Base-by-base conservation (phyloP, 23 tunicate genomes). In the Styela clava region DNA sequence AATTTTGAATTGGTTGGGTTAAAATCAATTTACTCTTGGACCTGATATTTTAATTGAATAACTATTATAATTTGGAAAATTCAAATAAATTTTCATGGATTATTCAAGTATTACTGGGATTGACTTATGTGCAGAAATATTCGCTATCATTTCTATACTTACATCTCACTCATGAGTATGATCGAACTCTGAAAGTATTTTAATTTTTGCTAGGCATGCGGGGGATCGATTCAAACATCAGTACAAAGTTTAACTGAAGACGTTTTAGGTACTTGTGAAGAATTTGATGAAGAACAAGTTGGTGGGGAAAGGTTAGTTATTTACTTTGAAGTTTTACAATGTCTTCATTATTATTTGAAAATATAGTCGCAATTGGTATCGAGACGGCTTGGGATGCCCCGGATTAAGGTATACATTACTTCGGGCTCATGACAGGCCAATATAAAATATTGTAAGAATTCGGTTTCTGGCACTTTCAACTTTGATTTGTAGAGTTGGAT, bases 211-310 rank as follows among this genome's bases (percentile, higher is more conserved):
- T 51, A 88, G 88, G 95, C 99, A 33, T 95, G 95, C 74, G 95
- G 99, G 7, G 95, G 92, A 18, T 83, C 83, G 68, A 93, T 93
- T 28, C 98, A 93, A 80, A 93, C 98, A 26, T 84, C 89, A 69
- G 98, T 93, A 2, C 98, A 93, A 76, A 78, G 89, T 32, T 74
- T 95, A 24, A 90, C 92, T 68, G 89, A 82, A 33, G 91, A 95
- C 74, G 88, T 89, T 29, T 88, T 95, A 21, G 99, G 99, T 73
- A 86, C 85, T 37, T 95, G 99, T 74, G 96, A 89, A 35, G 83
- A 63, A 21, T 95, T 95, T 72, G 89, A 84, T 20, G 99, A 95
- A 61, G 96, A 89, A 70, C 99, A 95, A 78, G 96, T 95, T 31
- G 99, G 99, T 29, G 92, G 99, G 2, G 99, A 95, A 35, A 79